Evolutionary conservation across 2,888 invertebrate species (phyloP).

Genomic region (Philereme transversata): DNA sequence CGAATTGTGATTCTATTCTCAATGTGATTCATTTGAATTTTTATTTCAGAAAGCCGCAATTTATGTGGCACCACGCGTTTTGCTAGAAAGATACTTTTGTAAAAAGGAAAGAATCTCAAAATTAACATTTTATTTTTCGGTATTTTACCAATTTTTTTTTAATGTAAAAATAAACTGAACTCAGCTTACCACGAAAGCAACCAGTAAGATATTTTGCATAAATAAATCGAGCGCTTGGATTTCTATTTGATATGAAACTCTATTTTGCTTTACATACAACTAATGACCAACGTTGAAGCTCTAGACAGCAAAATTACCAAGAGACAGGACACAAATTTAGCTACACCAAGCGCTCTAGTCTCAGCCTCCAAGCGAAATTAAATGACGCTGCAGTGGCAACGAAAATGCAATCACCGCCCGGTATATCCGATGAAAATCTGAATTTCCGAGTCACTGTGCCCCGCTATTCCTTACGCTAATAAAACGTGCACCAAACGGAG

Average conservation of each 20-base stretch:
- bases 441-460: slow-evolving; percentile 80
- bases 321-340: slow-evolving; percentile 64
- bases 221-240: no score
- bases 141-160: neutral
- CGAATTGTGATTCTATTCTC: slow-evolving; percentile 52
- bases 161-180: neutral
- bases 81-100: neutral
- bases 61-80: slow-evolving; percentile 11
- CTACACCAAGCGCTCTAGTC: slow-evolving; percentile 58
- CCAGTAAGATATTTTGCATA: no score
- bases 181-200: no score
- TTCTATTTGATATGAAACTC: neutral
- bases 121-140: neutral
- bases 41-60: slow-evolving; percentile 36
- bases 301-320: slow-evolving; percentile 48
- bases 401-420: slow-evolving; percentile 81
- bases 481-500: slow-evolving; percentile 81
- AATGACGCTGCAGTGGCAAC: slow-evolving; percentile 78
- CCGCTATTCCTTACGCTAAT: slow-evolving; percentile 84
- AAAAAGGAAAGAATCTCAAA: neutral
- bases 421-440: slow-evolving; percentile 79
- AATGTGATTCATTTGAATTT: slow-evolving; percentile 51
- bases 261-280: slow-evolving; percentile 11
- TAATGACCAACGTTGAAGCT: slow-evolving; percentile 39
- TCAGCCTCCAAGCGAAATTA: slow-evolving; percentile 70